Evolutionary conservation across 2,113 vertebrate genomes (phyloP).

Genomic region (Mixornis gularis): DNA sequence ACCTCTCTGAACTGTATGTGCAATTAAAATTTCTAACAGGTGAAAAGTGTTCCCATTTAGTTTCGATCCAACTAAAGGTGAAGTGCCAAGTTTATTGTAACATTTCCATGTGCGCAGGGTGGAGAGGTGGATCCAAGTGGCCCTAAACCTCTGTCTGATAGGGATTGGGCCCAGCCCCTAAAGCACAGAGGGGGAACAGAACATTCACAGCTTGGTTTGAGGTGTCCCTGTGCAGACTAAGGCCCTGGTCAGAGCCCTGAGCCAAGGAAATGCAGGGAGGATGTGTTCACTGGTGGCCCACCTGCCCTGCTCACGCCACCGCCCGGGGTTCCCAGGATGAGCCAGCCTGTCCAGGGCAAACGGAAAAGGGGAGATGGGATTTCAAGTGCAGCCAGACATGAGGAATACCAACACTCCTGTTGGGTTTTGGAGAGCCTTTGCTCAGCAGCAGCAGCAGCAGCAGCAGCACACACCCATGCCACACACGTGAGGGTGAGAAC

Average conservation of each 20-base stretch:
- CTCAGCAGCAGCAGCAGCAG: neutral
- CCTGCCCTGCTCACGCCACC: neutral
- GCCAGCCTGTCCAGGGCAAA: neutral
- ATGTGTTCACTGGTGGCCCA: fast-evolving
- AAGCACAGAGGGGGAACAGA: neutral
- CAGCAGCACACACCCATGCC: neutral
- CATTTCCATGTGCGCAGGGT: fast-evolving
- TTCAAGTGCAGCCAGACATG: neutral
- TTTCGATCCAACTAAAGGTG: neutral
- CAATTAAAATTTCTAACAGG: neutral
- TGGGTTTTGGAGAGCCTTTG: neutral
- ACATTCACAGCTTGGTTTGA: neutral
- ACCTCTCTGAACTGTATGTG: neutral
- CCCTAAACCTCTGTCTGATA: neutral
- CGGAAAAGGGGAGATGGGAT: fast-evolving
- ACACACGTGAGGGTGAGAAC: fast-evolving
- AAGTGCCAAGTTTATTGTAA: neutral
- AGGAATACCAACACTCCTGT: fast-evolving
- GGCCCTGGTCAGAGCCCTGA: neutral
- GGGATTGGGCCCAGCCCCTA: neutral
- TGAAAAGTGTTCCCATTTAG: neutral
- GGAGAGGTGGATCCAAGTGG: neutral
- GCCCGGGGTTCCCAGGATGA: fast-evolving
- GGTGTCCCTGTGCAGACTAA: neutral
- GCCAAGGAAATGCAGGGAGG: neutral